Conservation (phyloP, 2,113 vertebrate species). For the Gambusia affinis region DNA sequence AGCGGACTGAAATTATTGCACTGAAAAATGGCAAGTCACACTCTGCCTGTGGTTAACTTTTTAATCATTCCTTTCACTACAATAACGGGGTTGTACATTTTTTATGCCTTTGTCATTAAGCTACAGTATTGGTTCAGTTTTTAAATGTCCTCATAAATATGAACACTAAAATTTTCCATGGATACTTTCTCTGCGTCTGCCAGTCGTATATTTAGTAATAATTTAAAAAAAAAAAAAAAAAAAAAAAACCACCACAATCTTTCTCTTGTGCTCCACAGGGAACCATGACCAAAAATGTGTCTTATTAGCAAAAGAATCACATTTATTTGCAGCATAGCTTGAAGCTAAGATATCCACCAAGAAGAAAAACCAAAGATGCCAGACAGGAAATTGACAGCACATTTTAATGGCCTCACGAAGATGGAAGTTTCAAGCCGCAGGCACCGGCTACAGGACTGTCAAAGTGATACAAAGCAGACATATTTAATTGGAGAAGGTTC, state of each 20-base stretch:
- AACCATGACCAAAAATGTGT: background rate
- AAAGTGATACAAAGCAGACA: conserved; percentile 11
- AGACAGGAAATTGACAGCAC: conserved; percentile 48
- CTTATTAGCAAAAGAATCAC: conserved; percentile 16
- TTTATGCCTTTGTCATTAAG: background rate
- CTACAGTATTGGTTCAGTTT: background rate
- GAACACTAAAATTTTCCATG: background rate
- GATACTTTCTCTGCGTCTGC: background rate
- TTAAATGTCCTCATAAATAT: background rate
- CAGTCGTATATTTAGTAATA: background rate
- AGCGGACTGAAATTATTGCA: background rate
- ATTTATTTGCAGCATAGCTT: conserved; percentile 23
- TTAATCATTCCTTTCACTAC: background rate
- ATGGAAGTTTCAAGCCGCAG: conserved; percentile 31
- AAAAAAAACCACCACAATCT: background rate
- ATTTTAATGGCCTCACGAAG: conserved; percentile 42
- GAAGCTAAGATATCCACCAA: conserved; percentile 23
- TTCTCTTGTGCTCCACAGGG: background rate
- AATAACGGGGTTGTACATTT: background rate
- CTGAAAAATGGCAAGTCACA: background rate
- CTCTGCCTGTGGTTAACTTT: background rate
- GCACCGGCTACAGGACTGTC: background rate
- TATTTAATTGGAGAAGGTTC: conserved; percentile 30
- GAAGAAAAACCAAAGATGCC: conserved; percentile 22
- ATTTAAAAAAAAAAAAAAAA: background rate